Percentiles rank a stretch among this genome's conserved stretches.
Evolutionary conservation across 2,888 invertebrate genomes (phyloP).

Genomic region (Troilus luridus): DNA sequence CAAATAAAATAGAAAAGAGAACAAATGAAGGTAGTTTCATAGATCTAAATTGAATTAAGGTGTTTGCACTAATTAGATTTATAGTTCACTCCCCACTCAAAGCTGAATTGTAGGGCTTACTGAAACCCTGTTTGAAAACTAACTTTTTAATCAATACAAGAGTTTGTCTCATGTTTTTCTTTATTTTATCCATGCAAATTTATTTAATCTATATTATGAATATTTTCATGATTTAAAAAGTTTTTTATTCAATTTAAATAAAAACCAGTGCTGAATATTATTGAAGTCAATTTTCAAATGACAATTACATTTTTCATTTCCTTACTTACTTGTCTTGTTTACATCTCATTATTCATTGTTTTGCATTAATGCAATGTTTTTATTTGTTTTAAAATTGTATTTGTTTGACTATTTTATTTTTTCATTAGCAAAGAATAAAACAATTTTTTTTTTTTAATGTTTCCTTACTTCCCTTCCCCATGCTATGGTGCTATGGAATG

Average conservation of each 20-base stretch:
- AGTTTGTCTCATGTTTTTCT: neutral
- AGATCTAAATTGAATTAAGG: conserved; percentile 48
- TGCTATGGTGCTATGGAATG: too few species aligned
- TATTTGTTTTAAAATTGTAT: too few species aligned
- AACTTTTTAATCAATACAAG: conserved; percentile 58
- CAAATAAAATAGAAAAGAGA: neutral
- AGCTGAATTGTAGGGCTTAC: conserved; percentile 40
- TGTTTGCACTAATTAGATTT: conserved; percentile 50
- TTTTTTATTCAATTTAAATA: neutral
- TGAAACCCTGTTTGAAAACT: conserved; percentile 38
- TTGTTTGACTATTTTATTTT: too few species aligned
- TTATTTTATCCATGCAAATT: neutral
- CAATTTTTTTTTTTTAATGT: too few species aligned
- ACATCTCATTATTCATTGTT: neutral
- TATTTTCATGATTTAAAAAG: neutral
- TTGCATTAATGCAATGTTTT: too few species aligned
- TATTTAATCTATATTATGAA: neutral
- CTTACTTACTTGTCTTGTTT: neutral
- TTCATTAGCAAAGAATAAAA: too few species aligned
- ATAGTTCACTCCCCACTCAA: neutral
- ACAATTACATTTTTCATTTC: neutral
- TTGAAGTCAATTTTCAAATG: neutral
- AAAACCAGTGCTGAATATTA: neutral
- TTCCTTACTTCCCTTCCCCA: too few species aligned
- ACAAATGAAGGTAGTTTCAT: neutral